These are phyloP conservation scores for Mesembrinibis cayennensis DNA, from an alignment of 2,113 vertebrate genomes.

Conservation along the genomic window DNA sequence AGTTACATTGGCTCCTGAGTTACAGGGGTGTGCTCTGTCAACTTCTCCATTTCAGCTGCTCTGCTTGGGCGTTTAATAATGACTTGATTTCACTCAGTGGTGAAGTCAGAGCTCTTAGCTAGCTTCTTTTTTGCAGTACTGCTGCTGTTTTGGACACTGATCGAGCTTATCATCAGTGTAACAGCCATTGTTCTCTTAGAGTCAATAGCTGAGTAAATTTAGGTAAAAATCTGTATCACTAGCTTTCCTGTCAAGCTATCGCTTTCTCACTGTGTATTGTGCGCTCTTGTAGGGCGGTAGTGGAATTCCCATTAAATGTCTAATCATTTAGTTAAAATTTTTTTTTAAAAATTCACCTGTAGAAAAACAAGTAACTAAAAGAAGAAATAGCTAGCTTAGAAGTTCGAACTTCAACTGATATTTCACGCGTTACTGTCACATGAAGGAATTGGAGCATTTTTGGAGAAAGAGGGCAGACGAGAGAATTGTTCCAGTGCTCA, in stretches of 20 bases:
- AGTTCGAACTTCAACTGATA: fast-evolving
- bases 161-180: background rate
- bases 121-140: background rate
- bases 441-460: background rate
- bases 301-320: background rate
- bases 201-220: background rate
- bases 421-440: fast-evolving
- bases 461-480: background rate
- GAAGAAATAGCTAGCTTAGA: background rate
- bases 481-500: background rate
- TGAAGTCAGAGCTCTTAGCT: background rate
- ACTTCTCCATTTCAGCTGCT: background rate
- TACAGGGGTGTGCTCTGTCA: background rate
- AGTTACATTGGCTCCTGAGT: background rate
- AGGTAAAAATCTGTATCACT: background rate
- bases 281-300: background rate
- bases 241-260: background rate
- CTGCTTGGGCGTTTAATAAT: background rate
- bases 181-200: background rate
- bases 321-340: background rate
- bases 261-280: background rate
- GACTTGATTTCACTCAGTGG: background rate
- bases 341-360: background rate
- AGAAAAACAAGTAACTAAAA: background rate
- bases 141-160: background rate